Percentiles rank a stretch among this genome's conserved stretches.
Evolutionary conservation across 2,113 vertebrate species (phyloP).

Genomic region (Hippoglossus stenolepis): DNA sequence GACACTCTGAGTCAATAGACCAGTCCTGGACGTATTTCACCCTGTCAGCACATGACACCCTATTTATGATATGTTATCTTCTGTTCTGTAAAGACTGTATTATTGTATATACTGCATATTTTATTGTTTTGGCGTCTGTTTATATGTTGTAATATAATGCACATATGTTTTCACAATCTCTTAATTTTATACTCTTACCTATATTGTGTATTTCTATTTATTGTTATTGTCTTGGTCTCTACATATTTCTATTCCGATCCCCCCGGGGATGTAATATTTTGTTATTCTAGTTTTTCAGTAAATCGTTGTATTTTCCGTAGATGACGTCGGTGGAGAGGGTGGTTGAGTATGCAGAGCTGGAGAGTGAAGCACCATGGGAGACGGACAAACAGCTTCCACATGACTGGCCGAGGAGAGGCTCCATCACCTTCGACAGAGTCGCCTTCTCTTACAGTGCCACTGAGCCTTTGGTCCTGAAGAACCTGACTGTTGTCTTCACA

Average conservation of each 20-base stretch:
- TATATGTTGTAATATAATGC: not conserved
- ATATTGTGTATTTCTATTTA: too few relatives aligned
- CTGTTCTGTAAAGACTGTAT: not conserved
- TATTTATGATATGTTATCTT: not conserved
- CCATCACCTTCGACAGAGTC: constrained; percentile 91
- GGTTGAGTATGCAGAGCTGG: constrained; percentile 92
- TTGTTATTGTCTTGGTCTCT: too few relatives aligned
- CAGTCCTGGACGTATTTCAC: too few relatives aligned
- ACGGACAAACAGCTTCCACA: constrained; percentile 84
- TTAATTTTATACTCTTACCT: too few relatives aligned
- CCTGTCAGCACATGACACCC: too few relatives aligned
- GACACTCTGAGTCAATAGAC: too few relatives aligned
- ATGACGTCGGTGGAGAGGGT: constrained; percentile 98
- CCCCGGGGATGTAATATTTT: not conserved
- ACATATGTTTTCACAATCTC: not conserved
- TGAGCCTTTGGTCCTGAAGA: constrained; percentile 89
- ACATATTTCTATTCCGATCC: too few relatives aligned
- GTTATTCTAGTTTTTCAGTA: not conserved
- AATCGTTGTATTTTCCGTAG: constrained; percentile 67
- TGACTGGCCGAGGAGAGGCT: constrained; percentile 89
- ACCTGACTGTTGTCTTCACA: constrained; percentile 88
- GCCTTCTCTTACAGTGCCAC: constrained; percentile 90
- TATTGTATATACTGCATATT: not conserved
- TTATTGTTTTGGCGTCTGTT: not conserved
- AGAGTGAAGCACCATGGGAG: constrained; percentile 94